Evolutionary conservation across 2,888 invertebrate genomes (phyloP).

Genomic region (Eupithecia dodoneata): DNA sequence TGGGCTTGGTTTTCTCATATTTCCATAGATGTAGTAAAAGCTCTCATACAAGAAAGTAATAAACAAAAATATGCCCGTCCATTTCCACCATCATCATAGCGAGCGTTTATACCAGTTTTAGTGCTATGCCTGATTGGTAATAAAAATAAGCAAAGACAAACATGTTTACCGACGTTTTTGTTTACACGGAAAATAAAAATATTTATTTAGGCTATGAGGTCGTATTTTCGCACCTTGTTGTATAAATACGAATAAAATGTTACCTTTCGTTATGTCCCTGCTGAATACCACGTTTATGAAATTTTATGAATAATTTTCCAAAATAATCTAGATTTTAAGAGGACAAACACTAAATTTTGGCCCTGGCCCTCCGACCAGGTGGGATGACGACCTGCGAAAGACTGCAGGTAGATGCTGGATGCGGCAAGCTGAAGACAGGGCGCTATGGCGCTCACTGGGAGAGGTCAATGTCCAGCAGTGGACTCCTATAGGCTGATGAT

Average conservation of each 20-base stretch:
- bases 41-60: conserved; percentile 26
- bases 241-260: conserved; percentile 13
- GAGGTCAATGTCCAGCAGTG: no score
- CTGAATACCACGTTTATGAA: not conserved
- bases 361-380: no score
- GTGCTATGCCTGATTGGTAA: conserved; percentile 47
- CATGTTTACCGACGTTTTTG: conserved; percentile 53
- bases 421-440: no score
- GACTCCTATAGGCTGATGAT: no score
- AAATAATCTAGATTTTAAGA: not conserved
- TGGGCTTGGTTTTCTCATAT: not conserved
- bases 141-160: conserved; percentile 53
- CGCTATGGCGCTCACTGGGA: no score
- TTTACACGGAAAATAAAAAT: conserved; percentile 43
- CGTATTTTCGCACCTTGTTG: conserved; percentile 31
- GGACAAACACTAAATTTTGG: not conserved
- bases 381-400: no score
- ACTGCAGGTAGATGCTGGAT: no score
- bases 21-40: conserved; percentile 15
- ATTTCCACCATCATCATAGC: conserved; percentile 38
- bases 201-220: conserved; percentile 34
- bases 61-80: conserved; percentile 40
- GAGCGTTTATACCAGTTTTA: conserved; percentile 44
- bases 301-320: not conserved
- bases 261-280: not conserved